Conservation (phyloP, 2,888 invertebrate species). For the Prosapia bicincta region DNA sequence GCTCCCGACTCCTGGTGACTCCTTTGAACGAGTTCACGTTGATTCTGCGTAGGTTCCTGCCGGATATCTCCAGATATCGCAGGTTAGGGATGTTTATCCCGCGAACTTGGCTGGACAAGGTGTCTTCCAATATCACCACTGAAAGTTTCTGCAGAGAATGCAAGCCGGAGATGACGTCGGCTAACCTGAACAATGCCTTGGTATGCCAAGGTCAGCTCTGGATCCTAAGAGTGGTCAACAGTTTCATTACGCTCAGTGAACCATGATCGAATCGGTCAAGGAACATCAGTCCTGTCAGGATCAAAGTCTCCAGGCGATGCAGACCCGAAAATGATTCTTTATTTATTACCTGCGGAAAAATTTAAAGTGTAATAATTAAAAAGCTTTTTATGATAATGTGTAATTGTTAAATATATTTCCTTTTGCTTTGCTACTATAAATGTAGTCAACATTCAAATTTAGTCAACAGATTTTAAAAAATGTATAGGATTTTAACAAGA, state of each 20-base stretch:
- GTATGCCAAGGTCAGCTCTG: conserved; percentile 65
- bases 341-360: conserved; percentile 60
- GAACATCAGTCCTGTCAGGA: conserved; percentile 68
- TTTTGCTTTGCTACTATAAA: no score
- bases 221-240: conserved; percentile 65
- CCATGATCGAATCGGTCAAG: conserved; percentile 72
- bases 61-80: conserved; percentile 75
- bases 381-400: no score
- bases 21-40: conserved; percentile 74
- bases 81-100: conserved; percentile 50
- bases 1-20: conserved; percentile 47
- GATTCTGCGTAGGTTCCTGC: conserved; percentile 66
- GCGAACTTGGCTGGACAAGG: conserved; percentile 16
- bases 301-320: conserved; percentile 67
- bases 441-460: no score
- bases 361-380: no score
- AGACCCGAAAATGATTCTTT: conserved; percentile 69
- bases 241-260: conserved; percentile 66
- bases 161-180: conserved; percentile 55
- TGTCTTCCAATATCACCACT: conserved; percentile 22
- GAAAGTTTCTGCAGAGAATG: conserved; percentile 43
- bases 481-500: no score
- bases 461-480: no score
- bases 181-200: conserved; percentile 55
- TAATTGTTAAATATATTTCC: no score